Conservation (phyloP, 1,140 invertebrate genomes). For the Lysiphlebus fabarum region DNA sequence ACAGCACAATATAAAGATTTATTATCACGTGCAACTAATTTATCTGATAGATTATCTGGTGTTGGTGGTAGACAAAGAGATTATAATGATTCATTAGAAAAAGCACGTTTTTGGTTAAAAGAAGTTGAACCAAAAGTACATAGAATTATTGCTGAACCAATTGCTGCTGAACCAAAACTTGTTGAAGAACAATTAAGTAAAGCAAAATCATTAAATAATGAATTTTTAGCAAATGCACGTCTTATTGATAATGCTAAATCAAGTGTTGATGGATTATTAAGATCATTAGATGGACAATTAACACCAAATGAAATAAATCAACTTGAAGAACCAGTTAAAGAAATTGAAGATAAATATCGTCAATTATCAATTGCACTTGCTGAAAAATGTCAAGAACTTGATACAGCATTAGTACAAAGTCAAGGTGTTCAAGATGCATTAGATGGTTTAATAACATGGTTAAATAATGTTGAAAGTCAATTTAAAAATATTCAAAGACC, state of each 20-base stretch:
- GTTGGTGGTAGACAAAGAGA: slow-evolving; percentile 76
- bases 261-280: slow-evolving; percentile 67
- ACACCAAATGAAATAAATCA: slow-evolving; percentile 73
- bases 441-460: slow-evolving; percentile 80
- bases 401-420: slow-evolving; percentile 85
- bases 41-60: slow-evolving; percentile 74
- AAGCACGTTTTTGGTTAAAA: slow-evolving; percentile 78
- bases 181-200: slow-evolving; percentile 84
- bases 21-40: slow-evolving; percentile 72
- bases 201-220: slow-evolving; percentile 81
- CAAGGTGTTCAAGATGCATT: slow-evolving; percentile 93
- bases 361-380: slow-evolving; percentile 69
- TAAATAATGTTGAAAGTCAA: slow-evolving; percentile 78
- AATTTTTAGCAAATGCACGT: slow-evolving; percentile 80
- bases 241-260: slow-evolving; percentile 78
- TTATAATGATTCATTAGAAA: slow-evolving; percentile 79
- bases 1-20: slow-evolving; percentile 74
- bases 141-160: slow-evolving; percentile 73
- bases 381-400: slow-evolving; percentile 79
- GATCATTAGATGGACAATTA: slow-evolving; percentile 75
- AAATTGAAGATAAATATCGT: slow-evolving; percentile 74
- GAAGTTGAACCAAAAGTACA: slow-evolving; percentile 76
- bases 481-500: slow-evolving; percentile 78
- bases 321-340: slow-evolving; percentile 74
- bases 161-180: slow-evolving; percentile 80